A percentile compares a stretch with the other conserved stretches of the same genome.
Evolutionary conservation across 2,797 vertebrate species (phyloP).

Genomic region (Linurgus olivaceus): DNA sequence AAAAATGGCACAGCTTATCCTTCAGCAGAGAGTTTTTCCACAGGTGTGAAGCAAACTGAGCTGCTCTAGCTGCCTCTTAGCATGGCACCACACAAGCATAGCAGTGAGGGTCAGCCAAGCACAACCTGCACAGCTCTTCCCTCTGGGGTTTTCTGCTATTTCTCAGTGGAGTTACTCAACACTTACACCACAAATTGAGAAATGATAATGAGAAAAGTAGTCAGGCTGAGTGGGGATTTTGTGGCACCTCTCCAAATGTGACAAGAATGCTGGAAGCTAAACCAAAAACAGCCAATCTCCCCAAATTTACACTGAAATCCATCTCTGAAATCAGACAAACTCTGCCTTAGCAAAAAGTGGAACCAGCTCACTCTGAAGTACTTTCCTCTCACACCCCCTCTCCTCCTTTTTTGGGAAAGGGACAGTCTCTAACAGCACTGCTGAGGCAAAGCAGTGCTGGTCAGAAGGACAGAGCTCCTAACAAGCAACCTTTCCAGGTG

Average conservation of each 20-base stretch:
- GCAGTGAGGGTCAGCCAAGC: background rate
- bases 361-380: background rate
- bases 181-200: background rate
- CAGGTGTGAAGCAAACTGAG: background rate
- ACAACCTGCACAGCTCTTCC: background rate
- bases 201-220: background rate
- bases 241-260: background rate
- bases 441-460: background rate
- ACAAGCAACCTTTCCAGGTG: background rate
- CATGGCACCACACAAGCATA: background rate
- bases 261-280: background rate
- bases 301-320: background rate
- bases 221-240: background rate
- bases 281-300: background rate
- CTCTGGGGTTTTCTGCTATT: background rate
- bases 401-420: background rate
- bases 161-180: background rate
- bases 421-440: background rate
- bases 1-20: rapidly evolving
- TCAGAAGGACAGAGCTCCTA: background rate
- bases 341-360: background rate
- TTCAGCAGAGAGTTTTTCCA: background rate
- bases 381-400: background rate
- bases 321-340: background rate
- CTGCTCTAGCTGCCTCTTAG: background rate